Conservation (phyloP, 2,888 invertebrate species). For the Pandemis corylana region DNA sequence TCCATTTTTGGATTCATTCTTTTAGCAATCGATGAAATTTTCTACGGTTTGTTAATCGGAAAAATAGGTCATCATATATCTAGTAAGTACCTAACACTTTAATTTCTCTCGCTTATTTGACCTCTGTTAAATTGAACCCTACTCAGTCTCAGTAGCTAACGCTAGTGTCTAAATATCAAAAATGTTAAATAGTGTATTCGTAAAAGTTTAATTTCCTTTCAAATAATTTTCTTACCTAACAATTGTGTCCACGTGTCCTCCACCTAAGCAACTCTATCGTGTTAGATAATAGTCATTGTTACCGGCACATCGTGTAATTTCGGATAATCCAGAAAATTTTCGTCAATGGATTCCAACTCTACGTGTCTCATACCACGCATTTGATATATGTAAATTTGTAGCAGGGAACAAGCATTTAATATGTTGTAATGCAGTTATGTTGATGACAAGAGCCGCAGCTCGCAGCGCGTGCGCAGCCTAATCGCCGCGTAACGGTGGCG, state of each 20-base stretch:
- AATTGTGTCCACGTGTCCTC: no score
- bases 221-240: no score
- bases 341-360: background rate
- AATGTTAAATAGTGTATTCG: no score
- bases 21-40: background rate
- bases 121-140: background rate
- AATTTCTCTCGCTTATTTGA: background rate
- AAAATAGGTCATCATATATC: background rate
- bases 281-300: background rate
- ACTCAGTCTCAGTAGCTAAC: no score
- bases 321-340: background rate
- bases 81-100: background rate
- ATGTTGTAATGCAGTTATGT: slow-evolving; percentile 51
- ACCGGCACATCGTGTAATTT: background rate
- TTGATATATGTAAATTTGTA: background rate
- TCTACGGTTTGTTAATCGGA: background rate
- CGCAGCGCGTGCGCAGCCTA: slow-evolving; percentile 75
- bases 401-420: slow-evolving; percentile 29
- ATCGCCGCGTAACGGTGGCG: slow-evolving; percentile 82
- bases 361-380: background rate
- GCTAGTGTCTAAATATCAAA: no score
- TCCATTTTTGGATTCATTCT: background rate
- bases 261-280: no score
- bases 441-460: slow-evolving; percentile 53
- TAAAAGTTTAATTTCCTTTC: no score